Evolutionary conservation across 1,140 invertebrate genomes (phyloP), one percentile per base, ranked within the genome.

Genomic region (Micrasema longulum): DNA sequence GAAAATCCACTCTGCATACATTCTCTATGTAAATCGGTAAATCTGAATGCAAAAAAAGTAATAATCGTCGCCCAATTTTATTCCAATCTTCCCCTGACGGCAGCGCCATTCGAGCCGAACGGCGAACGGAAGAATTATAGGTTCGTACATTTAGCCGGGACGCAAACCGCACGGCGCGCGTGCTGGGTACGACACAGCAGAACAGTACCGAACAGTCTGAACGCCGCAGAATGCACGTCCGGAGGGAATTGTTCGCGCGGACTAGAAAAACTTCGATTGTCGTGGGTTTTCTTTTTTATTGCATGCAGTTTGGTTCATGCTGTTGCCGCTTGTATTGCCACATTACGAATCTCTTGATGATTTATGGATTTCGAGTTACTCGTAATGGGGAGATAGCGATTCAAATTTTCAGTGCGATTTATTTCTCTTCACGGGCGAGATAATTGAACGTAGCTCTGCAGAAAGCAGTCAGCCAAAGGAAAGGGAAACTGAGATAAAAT

Each of bases 241-340:
- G 20, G 12, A 23, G 52, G 52, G 52, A n/a, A 55, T 26, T 55
- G 48, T 50, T 50, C 14, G 22, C 26, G 52, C 10, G 1, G 26
- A 35, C 9, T 55, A 48, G 16, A 55, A 55, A 55, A 55, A 7
- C 22, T 35, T 55, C 48, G 48, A 50, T 50, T 55, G 23, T 22
- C 52, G 52, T 55, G 22, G 31, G 12, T 55, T 55, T 55, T 12
- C 20, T 55, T 55, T 22, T 55, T 55, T 55, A 55, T 55, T 55
- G 23, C 52, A 11, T 11, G 20, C 9, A 22, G 26, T 55, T 55
- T 55, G 11, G 22, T 55, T 35, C 11, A n/a, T 11, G 23, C 52
- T 23, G 3, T 55, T 18, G 26, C n/a, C n/a, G n/a, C n/a, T n/a
- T n/a, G n/a, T n/a, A n/a, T n/a, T n/a, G n/a, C n/a, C n/a, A n/a